Evolutionary conservation across 2,888 invertebrate genomes (phyloP).

Genomic region (Sinohyriopsis cumingii): DNA sequence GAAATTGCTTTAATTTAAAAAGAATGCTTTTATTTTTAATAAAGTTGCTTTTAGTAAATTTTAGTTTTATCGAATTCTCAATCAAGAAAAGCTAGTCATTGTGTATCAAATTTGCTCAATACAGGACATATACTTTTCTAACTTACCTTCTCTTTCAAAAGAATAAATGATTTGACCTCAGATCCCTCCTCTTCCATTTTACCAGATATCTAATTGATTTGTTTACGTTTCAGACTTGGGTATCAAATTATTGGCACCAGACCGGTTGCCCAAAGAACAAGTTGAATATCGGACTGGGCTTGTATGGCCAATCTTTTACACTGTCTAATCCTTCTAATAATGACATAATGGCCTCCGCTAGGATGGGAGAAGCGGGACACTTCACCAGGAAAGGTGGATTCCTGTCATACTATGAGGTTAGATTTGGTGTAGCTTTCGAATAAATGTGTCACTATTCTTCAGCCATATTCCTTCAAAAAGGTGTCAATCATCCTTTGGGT

Average conservation of each 20-base stretch:
- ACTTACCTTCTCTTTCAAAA: too few relatives aligned
- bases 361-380: slow-evolving; percentile 53
- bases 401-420: slow-evolving; percentile 66
- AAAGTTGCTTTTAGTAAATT: too few relatives aligned
- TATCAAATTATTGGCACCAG: slow-evolving; percentile 55
- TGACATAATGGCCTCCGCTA: slow-evolving; percentile 52
- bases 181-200: not conserved
- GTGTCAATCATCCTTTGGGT: too few relatives aligned
- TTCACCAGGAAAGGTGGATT: slow-evolving; percentile 63
- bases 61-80: too few relatives aligned
- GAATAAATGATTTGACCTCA: too few relatives aligned
- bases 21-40: too few relatives aligned
- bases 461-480: not conserved
- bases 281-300: slow-evolving; percentile 92
- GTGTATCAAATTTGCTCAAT: too few relatives aligned
- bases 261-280: slow-evolving; percentile 93
- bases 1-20: too few relatives aligned
- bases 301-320: slow-evolving; percentile 92
- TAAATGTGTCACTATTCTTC: not conserved
- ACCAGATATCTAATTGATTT: not conserved
- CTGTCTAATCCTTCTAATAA: slow-evolving; percentile 76
- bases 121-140: too few relatives aligned
- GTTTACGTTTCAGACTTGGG: slow-evolving; percentile 57
- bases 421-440: not conserved
- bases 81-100: too few relatives aligned